A percentile compares a stretch with the other conserved stretches of the same genome.
Evolutionary conservation across 2,797 vertebrate species (phyloP).

Genomic region (Pipistrellus pipistrellus): DNA sequence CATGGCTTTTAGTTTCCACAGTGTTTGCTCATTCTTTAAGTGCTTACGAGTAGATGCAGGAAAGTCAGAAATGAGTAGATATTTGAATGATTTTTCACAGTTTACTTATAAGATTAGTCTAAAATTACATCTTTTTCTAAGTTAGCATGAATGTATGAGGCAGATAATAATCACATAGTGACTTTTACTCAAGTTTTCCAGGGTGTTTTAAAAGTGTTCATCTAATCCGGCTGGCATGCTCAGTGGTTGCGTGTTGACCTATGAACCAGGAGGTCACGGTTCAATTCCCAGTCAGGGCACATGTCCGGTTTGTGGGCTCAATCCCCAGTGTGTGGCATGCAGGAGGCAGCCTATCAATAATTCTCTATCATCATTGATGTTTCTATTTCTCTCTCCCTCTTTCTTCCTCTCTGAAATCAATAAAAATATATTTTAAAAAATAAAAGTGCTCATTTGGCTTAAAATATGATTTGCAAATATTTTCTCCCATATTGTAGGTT

Average conservation of each 20-base stretch:
- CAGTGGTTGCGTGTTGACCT: background rate
- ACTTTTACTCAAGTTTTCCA: background rate
- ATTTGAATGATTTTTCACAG: conserved; percentile 21
- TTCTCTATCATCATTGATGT: no score
- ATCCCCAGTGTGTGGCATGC: background rate
- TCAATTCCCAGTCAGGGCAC: background rate
- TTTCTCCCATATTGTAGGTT: background rate
- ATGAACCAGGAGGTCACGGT: background rate
- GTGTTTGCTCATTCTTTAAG: background rate
- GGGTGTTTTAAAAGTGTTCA: background rate
- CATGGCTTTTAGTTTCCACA: background rate
- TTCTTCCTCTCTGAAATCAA: background rate
- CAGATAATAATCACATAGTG: background rate
- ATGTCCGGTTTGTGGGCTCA: background rate
- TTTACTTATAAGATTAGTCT: conserved; percentile 62
- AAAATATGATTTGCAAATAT: background rate
- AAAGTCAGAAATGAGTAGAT: conserved; percentile 7
- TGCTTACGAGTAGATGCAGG: background rate
- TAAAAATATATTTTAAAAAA: background rate
- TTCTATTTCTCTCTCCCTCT: no score
- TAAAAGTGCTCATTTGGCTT: background rate
- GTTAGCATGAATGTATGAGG: background rate
- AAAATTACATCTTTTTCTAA: conserved; percentile 55
- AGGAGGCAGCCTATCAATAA: background rate
- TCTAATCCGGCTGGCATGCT: background rate